Evolutionary conservation across 1,140 invertebrate species (phyloP).

Genomic region (Mylabris phalerata): DNA sequence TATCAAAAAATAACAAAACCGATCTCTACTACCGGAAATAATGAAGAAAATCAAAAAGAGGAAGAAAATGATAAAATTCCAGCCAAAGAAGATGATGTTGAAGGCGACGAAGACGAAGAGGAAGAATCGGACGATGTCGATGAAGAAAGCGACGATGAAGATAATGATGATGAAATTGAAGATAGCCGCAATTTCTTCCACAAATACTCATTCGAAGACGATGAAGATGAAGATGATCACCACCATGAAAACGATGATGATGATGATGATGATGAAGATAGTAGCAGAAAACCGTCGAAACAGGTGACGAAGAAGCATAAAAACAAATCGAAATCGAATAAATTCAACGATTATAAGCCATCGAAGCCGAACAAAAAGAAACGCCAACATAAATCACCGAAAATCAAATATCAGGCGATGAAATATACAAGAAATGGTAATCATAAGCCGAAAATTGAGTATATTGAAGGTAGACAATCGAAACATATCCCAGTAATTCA

Average conservation of each 20-base stretch:
- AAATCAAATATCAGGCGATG: constrained; percentile 3
- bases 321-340: constrained; percentile 15
- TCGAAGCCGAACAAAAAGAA: constrained; percentile 17
- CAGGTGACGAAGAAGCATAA: background rate
- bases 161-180: constrained; percentile 6
- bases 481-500: constrained; percentile 29
- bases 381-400: constrained; percentile 3
- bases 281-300: constrained; percentile 4
- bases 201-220: constrained; percentile 9
- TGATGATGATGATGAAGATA: constrained; percentile 11
- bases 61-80: background rate
- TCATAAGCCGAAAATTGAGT: constrained; percentile 6
- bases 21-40: background rate
- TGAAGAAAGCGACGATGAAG: constrained; percentile 6
- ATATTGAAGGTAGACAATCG: constrained; percentile 29
- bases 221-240: background rate
- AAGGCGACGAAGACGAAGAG: constrained; percentile 4
- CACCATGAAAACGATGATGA: constrained; percentile 5
- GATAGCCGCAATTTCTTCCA: constrained; percentile 5
- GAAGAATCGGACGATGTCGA: constrained; percentile 1
- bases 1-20: constrained; percentile 19
- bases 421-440: constrained; percentile 14
- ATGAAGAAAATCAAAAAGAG: background rate
- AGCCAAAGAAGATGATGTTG: background rate
- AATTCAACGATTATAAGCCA: constrained; percentile 14